Conservation (phyloP, 2,113 vertebrate genomes). For the Notothenia coriiceps region DNA sequence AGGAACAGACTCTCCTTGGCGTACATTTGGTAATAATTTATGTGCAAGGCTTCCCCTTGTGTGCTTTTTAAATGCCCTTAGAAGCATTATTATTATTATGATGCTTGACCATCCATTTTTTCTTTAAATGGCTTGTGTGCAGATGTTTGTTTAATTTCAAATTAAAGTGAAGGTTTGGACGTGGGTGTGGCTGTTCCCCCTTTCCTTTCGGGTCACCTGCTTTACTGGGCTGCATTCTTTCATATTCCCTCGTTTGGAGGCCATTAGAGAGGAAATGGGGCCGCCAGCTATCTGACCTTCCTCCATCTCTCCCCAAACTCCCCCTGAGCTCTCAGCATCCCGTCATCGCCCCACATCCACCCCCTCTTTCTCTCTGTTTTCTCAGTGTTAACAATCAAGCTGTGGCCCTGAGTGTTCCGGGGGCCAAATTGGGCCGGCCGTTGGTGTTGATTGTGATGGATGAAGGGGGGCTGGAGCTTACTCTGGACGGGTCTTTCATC, state of each 20-base stretch:
- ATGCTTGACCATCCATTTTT: conserved; percentile 49
- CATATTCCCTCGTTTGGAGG: conserved; percentile 74
- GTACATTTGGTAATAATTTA: conserved; percentile 46
- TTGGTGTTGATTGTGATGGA: conserved; percentile 85
- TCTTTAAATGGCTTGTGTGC: conserved; percentile 50
- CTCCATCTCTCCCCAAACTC: conserved; percentile 35
- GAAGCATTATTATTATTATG: conserved; percentile 39
- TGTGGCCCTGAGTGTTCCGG: conserved; percentile 81
- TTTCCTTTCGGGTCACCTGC: conserved; percentile 73
- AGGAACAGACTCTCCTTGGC: conserved; percentile 30
- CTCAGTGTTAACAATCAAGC: conserved; percentile 82
- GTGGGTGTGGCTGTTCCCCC: conserved; percentile 53
- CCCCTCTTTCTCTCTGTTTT: conserved; percentile 61
- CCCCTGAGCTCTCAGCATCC: conserved; percentile 50
- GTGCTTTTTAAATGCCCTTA: conserved; percentile 18
- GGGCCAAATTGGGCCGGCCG: conserved; percentile 78
- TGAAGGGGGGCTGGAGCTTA: conserved; percentile 61
- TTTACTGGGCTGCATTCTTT: conserved; percentile 76
- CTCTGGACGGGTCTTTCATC: conserved; percentile 64
- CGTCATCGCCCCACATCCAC: conserved; percentile 52
- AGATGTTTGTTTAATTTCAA: conserved; percentile 24
- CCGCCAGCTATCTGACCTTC: conserved; percentile 72
- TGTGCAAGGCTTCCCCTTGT: conserved; percentile 47
- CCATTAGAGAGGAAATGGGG: conserved; percentile 85
- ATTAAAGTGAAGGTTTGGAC: conserved; percentile 23